These are phyloP conservation scores for Bombus confusus DNA, from an alignment of 1,140 invertebrate genomes.

Conservation along the genomic window DNA sequence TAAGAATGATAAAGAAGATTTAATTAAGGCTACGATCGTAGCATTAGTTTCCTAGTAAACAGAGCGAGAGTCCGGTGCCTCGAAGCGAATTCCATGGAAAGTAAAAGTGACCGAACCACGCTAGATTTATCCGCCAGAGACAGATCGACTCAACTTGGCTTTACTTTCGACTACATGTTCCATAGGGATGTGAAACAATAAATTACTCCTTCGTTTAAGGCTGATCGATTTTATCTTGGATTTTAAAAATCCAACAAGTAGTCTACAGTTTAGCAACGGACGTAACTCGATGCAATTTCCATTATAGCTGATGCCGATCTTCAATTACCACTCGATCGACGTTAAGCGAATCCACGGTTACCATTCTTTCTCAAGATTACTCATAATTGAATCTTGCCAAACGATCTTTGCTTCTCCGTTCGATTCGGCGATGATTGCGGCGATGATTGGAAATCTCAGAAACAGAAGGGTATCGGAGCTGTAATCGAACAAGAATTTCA, in stretches of 20 bases:
- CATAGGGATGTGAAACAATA: conserved; percentile 11
- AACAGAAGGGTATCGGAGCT: too few species aligned
- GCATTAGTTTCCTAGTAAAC: conserved; percentile 50
- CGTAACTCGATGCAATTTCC: background rate
- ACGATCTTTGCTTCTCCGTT: background rate
- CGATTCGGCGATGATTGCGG: background rate
- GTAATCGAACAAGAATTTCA: background rate
- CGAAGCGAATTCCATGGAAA: conserved; percentile 73
- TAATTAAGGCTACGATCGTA: conserved; percentile 35
- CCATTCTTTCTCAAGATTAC: background rate
- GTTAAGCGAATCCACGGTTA: background rate
- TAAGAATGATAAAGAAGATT: conserved; percentile 31
- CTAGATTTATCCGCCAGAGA: conserved; percentile 57
- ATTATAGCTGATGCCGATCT: background rate
- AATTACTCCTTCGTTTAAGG: too few species aligned
- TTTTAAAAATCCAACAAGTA: background rate
- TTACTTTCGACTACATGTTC: conserved; percentile 31
- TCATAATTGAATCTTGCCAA: background rate
- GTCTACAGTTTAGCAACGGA: background rate
- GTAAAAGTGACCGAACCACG: conserved; percentile 74
- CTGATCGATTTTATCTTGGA: background rate
- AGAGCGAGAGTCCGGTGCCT: conserved; percentile 64
- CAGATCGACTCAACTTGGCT: conserved; percentile 67
- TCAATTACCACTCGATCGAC: background rate
- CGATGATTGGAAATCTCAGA: too few species aligned